Evolutionary conservation across 2,797 vertebrate species (phyloP), one percentile per base, ranked within the genome.

Genomic region (Halcyon leucocephala): DNA sequence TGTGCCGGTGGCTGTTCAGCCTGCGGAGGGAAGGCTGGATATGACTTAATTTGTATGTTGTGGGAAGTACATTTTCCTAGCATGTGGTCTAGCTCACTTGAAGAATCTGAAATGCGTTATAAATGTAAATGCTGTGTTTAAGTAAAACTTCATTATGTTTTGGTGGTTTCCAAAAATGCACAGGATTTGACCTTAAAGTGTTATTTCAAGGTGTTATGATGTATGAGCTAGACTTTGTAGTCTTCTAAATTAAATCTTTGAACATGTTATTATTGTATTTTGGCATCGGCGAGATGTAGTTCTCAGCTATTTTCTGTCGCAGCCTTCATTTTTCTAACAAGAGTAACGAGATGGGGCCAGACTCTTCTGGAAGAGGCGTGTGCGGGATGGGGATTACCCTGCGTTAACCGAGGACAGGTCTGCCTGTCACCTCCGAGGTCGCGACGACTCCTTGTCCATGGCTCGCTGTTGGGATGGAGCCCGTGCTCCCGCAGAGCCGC

Each of bases 171-270:
- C 93, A 94, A 94, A 91, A 86, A 95, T 82, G 90, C 86, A 79
- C 81, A 93, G 84, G 95, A 94, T 87, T 93, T 97, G 76, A 93
- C 89, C 91, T 88, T 71, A 90, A 94, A 97, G 89, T 89, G 86
- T 95, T 95, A 86, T 96, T 97, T 97, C 86, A 93, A 93, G 85
- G 78, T 96, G 88, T 95, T 90, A 95, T 85, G 88, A 91, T 95
- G 93, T 96, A 96, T 90, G 89, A 96, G 91, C 95, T 93, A 95
- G 96, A 95, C 93, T 95, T 96, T 95, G 96, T 97, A 97, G 96
- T 96, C 95, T 96, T 95, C 96, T 97, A 95, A 97, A 97, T 97
- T 97, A 97, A 96, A 96, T 96, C 96, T 96, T 96, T 97, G 95
- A 95, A 96, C 92, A 94, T 96, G 92, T 97, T 97, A 97, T 97